phyloP scores from a whole-genome alignment of 2,113 vertebrate genomes.

The Bubo bubo region DNA sequence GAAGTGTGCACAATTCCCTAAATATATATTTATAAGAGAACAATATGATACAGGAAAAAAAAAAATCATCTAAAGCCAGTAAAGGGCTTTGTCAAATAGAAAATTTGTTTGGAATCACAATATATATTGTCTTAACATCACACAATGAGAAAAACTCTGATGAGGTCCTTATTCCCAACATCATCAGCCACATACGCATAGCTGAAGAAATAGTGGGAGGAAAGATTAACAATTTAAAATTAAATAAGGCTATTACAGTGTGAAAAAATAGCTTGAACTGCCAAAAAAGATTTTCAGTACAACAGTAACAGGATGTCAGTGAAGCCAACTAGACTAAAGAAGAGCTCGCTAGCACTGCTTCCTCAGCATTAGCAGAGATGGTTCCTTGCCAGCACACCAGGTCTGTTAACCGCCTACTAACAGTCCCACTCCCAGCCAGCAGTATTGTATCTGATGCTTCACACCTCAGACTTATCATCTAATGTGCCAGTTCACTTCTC shows the following conservation, averaged over 20 bases:
- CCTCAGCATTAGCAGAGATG: background rate
- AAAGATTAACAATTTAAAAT: conserved; percentile 78
- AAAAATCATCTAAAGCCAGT: conserved; percentile 71
- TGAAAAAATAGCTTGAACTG: conserved; percentile 71
- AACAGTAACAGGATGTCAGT: background rate
- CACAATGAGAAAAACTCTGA: conserved; percentile 67
- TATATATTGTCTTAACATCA: conserved; percentile 68
- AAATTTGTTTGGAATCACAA: conserved; percentile 74
- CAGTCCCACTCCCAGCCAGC: background rate
- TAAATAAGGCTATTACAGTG: conserved; percentile 72
- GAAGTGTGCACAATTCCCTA: conserved; percentile 73
- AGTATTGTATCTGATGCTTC: background rate
- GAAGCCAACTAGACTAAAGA: background rate
- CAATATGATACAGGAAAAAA: conserved; percentile 62
- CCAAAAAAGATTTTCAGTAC: conserved; percentile 9
- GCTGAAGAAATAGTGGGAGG: conserved; percentile 70
- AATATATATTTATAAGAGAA: conserved; percentile 74
- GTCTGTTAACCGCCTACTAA: background rate
- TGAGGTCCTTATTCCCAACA: conserved; percentile 71
- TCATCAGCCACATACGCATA: conserved; percentile 63
- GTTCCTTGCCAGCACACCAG: background rate
- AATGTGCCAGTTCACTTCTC: background rate
- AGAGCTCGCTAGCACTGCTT: background rate
- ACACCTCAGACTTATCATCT: background rate
- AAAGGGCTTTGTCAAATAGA: conserved; percentile 68